Evolutionary conservation across 2,888 invertebrate species (phyloP), one percentile per base, ranked within the genome.

Genomic region (Phorcus lineatus): DNA sequence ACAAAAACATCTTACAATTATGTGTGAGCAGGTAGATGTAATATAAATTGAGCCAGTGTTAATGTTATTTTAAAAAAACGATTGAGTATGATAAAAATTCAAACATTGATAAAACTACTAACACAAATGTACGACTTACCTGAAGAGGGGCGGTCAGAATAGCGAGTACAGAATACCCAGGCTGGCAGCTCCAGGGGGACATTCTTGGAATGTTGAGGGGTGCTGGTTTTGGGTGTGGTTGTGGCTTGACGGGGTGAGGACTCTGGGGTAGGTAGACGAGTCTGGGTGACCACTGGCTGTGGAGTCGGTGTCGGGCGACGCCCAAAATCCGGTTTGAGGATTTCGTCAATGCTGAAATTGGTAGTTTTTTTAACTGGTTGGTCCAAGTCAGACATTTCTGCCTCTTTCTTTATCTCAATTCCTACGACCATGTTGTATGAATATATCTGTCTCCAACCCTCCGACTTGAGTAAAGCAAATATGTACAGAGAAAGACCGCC

Each of bases 91-190:
- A n/a, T n/a, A n/a, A n/a, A n/a, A n/a, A n/a, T n/a, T n/a, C n/a
- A n/a, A n/a, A n/a, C n/a, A n/a, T n/a, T n/a, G n/a, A 66, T n/a
- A 17, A 74, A 7, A 57, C n/a, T 16, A 22, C 52, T 2, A n/a
- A n/a, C n/a, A n/a, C n/a, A n/a, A n/a, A n/a, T n/a, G n/a, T n/a
- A n/a, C n/a, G n/a, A 79, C 89, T 90, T 87, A 94, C 94, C 94
- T 83, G 94, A 93, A 40, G 94, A 94, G 1, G 94, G 94, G 80
- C 94, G 86, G 89, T 94, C 94, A 19, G 94, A 94, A 93, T 98
- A 98, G 92, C 98, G 95, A 2, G 98, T 98, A 94, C 98, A 98
- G 94, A 97, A 98, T 80, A 98, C 97, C 98, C 98, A 98, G 2
- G 98, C 98, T 0, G 98, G 98, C 96, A 74, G 52, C 52, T 74